These are phyloP conservation scores for Gnathonemus echidnorhynchus DNA, from an alignment of 2,113 vertebrate species.

Conservation along the genomic window DNA sequence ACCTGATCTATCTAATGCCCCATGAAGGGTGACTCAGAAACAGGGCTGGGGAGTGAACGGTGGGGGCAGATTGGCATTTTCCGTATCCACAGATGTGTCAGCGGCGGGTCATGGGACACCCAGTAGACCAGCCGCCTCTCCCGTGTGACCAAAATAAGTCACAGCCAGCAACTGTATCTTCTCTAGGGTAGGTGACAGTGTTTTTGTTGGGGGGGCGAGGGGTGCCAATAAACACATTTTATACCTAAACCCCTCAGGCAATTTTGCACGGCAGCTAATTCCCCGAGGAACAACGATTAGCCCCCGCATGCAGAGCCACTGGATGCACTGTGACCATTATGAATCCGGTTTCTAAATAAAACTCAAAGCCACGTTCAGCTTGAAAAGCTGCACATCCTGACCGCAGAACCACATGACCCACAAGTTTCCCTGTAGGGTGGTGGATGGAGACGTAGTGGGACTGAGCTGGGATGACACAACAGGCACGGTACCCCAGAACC, in stretches of 20 bases:
- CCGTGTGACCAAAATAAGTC: conserved; percentile 1
- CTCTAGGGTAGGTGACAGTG: neutral
- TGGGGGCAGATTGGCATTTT: neutral
- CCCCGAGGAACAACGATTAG: neutral
- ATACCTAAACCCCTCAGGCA: neutral
- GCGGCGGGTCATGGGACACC: neutral
- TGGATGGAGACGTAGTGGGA: neutral
- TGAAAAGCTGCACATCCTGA: neutral
- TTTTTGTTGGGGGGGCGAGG: neutral
- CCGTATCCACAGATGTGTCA: neutral
- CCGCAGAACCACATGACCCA: neutral
- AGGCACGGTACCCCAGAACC: neutral
- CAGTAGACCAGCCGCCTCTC: neutral
- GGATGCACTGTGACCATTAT: neutral
- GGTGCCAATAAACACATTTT: neutral
- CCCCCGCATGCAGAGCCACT: neutral
- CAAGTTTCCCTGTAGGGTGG: neutral
- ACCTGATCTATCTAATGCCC: neutral
- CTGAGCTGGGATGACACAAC: neutral
- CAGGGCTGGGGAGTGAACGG: neutral
- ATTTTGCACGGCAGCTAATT: neutral
- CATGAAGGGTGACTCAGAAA: neutral
- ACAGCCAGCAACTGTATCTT: neutral
- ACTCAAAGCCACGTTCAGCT: neutral
- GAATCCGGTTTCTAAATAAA: neutral